Base-by-base conservation (phyloP, 1,140 invertebrate genomes). In the Carposina sasakii region DNA sequence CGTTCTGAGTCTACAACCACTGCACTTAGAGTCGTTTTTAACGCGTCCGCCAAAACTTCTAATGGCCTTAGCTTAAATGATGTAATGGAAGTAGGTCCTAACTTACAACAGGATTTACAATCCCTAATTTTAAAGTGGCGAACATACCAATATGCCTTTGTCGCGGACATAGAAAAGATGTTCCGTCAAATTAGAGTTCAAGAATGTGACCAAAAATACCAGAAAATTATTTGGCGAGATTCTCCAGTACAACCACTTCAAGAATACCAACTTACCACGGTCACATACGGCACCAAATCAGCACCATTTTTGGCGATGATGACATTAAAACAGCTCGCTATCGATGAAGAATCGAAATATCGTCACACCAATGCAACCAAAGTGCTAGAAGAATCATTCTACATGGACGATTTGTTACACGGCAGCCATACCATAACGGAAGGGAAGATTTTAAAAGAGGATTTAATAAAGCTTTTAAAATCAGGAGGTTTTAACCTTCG, bases 291-390 rank as follows among this genome's bases (percentile, higher is more conserved):
- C n/a, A 42, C 23, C 3, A 24, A 28, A 10, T 12, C 40, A 39
- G 36, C 36, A 39, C 36, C 36, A 6, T 39, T 39, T 15, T 22
- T 39, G 12, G 36, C 36, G 5, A 39, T 39, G 36, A 39, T 20
- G 36, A 39, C 36, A 13, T 39, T 39, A 39, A 39, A 39, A 22
- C 36, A 39, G 10, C 13, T 39, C 19, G 36, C 36, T 5, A 39
- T 39, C 12, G 36, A 39, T 21, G 36, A 39, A 10, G 40, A 19
- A 9, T 24, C 8, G 9, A 42, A 42, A 16, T 42, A 42, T 42
- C 15, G 8, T 2, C 6, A 9, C 2, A 34, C 13, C 33, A 34
- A 17, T 21, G 40, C 40, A 24, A 24, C 40, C 4, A 42, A 24
- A 28, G 40, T 19, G 3, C n/a, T 42, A 26, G 6, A 42, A 28